Conservation (phyloP, 2,113 vertebrate species). For the Pycnonotus jocosus region DNA sequence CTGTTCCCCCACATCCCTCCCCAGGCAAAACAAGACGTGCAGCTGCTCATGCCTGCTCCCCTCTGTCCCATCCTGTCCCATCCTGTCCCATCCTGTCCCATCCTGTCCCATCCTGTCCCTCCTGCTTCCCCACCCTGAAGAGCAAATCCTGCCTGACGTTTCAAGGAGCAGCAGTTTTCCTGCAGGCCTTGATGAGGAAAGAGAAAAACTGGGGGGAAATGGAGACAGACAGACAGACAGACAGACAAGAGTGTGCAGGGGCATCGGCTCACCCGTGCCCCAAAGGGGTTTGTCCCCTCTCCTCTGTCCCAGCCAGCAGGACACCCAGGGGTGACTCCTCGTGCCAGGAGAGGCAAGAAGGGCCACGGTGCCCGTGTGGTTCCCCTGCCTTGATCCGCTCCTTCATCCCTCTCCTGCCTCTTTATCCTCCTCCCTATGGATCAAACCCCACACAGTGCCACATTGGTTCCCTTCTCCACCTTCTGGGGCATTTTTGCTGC, state of each 20-base stretch:
- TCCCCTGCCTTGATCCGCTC: background rate
- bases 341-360: background rate
- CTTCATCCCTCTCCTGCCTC: background rate
- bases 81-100: background rate
- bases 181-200: background rate
- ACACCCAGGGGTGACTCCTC: background rate
- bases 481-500: background rate
- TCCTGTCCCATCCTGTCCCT: background rate
- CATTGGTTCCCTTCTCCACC: fast-evolving
- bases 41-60: background rate
- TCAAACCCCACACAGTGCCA: background rate
- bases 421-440: background rate
- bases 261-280: fast-evolving
- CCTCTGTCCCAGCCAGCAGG: background rate
- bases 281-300: fast-evolving
- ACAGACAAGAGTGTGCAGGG: too few species aligned
- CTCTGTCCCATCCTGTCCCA: background rate
- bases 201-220: background rate
- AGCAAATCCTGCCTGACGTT: background rate
- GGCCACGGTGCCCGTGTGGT: fast-evolving
- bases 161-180: background rate
- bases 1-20: background rate
- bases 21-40: background rate
- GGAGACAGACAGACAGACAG: fast-evolving
- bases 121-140: background rate